phyloP scores from a whole-genome alignment of 1,140 invertebrate genomes.

The Littorina saxatilis region DNA sequence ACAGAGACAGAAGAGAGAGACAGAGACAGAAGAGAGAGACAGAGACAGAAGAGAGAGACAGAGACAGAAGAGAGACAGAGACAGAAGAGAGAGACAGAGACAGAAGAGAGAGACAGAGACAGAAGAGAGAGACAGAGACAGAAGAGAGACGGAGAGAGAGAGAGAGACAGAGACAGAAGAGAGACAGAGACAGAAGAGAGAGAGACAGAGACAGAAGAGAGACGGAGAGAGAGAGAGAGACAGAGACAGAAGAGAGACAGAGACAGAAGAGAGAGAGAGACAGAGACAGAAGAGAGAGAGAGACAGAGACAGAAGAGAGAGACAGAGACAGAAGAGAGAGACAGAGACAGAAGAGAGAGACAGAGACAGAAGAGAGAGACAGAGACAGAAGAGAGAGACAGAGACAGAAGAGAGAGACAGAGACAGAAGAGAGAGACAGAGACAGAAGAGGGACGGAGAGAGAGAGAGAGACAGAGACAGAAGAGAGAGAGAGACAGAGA shows the following conservation, averaged over 20 bases:
- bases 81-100: no score
- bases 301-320: no score
- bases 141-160: no score
- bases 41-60: no score
- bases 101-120: no score
- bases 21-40: no score
- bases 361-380: not conserved
- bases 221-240: slow-evolving; percentile 10
- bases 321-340: not conserved
- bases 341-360: not conserved
- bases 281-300: no score
- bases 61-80: no score
- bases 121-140: no score
- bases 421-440: not conserved
- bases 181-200: not conserved
- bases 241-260: not conserved
- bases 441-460: not conserved
- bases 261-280: no score
- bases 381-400: not conserved
- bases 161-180: no score
- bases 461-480: not conserved
- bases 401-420: not conserved
- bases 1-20: no score
- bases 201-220: slow-evolving; percentile 4
- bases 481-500: not conserved